Evolutionary conservation across 2,888 invertebrate genomes (phyloP), one percentile per base, ranked within the genome.

Genomic region (Coleophora flavipennella): DNA sequence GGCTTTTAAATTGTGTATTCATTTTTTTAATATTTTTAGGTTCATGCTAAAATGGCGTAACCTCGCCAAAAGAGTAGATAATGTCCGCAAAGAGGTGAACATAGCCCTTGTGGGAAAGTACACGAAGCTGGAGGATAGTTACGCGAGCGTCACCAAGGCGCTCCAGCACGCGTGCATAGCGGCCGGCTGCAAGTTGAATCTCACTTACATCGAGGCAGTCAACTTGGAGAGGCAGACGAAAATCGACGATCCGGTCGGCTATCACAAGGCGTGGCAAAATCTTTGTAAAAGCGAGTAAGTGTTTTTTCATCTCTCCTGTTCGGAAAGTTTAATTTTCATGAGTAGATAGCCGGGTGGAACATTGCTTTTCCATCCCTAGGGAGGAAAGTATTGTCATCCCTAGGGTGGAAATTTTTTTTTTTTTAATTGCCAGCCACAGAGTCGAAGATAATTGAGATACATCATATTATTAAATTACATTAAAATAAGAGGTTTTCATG

Each of bases 91-190:
- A 57, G 92, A 91, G 63, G 94, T 97, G 0, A 91, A 88, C 45
- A 97, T 99, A 42, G 94, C 94, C 1, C 81, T 99, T 2, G 99
- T 99, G 1, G 99, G 99, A 6, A 99, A 99, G 80, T 99, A 99
- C 65, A 98, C 98, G 0, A 92, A 93, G 62, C 80, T 98, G 10
- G 93, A 96, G 64, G 99, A 99, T 79, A 92, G 99, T 0, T 99
- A 99, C 64, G 95, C 97, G 0, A 99, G 99, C 1, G 94, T 99
- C 0, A 92, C 92, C 0, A 99, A 99, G 78, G 95, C 99, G 0
- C 72, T 99, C 33, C 92, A 96, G 54, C 99, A 99, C 71, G 95
- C 99, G 0, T 90, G 96, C 1, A 89, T 97, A 35, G 91, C 93
- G 37, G 90, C 91, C 31, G 93, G 95, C 6, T 92, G 92, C 53